Percentiles rank a stretch among this genome's conserved stretches.
These are phyloP conservation scores for Onthophagus taurus DNA, from an alignment of 1,140 invertebrate genomes.

Conservation along the genomic window DNA sequence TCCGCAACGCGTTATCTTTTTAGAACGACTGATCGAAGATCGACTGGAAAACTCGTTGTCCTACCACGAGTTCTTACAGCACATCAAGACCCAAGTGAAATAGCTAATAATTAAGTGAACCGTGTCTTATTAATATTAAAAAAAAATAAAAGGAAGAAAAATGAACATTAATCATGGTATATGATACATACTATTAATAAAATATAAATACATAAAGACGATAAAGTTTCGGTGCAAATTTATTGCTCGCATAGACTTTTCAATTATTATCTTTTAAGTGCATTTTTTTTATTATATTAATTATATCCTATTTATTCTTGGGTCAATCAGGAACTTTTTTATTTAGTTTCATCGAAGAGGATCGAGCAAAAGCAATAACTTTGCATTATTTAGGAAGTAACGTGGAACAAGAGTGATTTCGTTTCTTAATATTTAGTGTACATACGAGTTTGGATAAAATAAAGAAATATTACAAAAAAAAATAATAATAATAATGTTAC, in stretches of 20 bases:
- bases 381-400: constrained; percentile 2
- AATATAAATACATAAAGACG: neutral
- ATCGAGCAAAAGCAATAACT: constrained; percentile 7
- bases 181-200: constrained; percentile 2
- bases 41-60: constrained; percentile 86
- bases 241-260: constrained; percentile 11
- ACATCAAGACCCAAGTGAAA: constrained; percentile 86
- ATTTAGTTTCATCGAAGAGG: too few species aligned
- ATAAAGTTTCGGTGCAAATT: constrained; percentile 6
- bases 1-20: constrained; percentile 68
- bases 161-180: constrained; percentile 1
- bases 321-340: too few species aligned
- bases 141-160: constrained; percentile 3
- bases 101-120: constrained; percentile 33
- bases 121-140: neutral
- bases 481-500: too few species aligned
- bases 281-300: constrained; percentile 4
- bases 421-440: too few species aligned
- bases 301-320: too few species aligned
- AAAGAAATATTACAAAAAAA: too few species aligned
- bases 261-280: constrained; percentile 1
- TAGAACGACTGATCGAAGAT: constrained; percentile 88
- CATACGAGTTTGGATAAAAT: too few species aligned
- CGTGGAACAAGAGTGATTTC: too few species aligned
- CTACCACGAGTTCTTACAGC: constrained; percentile 97